Base-by-base conservation (phyloP, 2,888 invertebrate species). In the Congeria kusceri region DNA sequence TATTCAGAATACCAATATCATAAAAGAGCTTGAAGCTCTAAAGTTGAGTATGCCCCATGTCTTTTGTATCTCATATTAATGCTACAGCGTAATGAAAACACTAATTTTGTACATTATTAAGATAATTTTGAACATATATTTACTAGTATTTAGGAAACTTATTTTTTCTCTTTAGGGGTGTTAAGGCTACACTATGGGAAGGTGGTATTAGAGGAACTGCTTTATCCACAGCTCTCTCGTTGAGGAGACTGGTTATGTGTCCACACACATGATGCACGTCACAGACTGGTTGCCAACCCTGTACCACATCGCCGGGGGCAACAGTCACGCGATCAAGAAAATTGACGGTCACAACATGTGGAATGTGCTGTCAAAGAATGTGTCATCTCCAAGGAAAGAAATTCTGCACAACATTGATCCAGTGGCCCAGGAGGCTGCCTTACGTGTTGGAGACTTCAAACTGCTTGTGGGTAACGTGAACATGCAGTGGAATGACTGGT, bases 251-350 rank as follows among this genome's bases (percentile, higher is more conserved):
- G 93, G 94, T 0, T 94, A 96, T 27, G 95, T 96, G 0, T 95
- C 96, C 0, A 94, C 95, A 0, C 96, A 97, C 90, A 94, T 95
- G 69, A 95, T 97, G 93, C 97, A 98, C 91, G 95, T 98, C 46
- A 95, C 95, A 0, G 98, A 98, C 93, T 98, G 98, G 98, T 92
- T 98, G 67, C 98, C 98, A 0, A 98, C 98, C 0, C 92, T 98
- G 0, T 93, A 96, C 77, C 93, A 94, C 49, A 96, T 96, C 0
- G 96, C 96, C 0, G 96, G 96, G 61, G 89, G 88, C 7, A 76
- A 90, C 65, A 57, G 78, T 9, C 58, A 63, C 29, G 61, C 59
- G 1, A 77, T 89, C 25, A 77, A 75, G 25, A 79, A 86, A 44
- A 58, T 90, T 27, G 97, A 98, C 92, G 98, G 98, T 0, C 88